Percentiles rank a stretch among this genome's conserved stretches.
Evolutionary conservation across 2,113 vertebrate genomes (phyloP).

Genomic region (Rhea americana): DNA sequence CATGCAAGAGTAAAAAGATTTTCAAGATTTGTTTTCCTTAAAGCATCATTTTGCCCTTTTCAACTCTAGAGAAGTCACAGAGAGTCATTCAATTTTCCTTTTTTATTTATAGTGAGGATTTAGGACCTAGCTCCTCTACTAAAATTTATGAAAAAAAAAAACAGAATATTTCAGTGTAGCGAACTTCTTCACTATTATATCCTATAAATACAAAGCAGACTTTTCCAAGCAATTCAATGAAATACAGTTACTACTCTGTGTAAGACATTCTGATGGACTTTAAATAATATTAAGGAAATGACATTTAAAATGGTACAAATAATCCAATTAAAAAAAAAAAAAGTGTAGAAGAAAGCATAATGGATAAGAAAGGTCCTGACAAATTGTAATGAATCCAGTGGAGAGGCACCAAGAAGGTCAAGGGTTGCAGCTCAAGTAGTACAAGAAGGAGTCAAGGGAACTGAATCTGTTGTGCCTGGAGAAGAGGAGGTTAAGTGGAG

Average conservation of each 20-base stretch:
- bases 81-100: background rate
- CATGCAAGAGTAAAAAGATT: background rate
- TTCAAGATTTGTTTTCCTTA: background rate
- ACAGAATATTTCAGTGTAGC: background rate
- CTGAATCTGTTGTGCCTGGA: background rate
- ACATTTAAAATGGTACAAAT: background rate
- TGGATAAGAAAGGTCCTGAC: background rate
- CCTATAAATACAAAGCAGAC: background rate
- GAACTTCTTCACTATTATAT: background rate
- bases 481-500: background rate
- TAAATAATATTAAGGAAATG: background rate
- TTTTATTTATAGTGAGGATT: background rate
- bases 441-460: background rate
- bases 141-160: background rate
- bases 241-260: background rate
- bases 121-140: background rate
- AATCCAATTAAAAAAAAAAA: background rate
- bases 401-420: no score
- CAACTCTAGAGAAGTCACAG: background rate
- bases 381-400: no score
- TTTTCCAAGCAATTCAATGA: background rate
- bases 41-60: background rate
- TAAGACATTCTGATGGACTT: background rate
- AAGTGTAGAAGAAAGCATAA: background rate
- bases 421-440: background rate